Conservation (phyloP, 2,113 vertebrate genomes). For the Ptyas mucosa region DNA sequence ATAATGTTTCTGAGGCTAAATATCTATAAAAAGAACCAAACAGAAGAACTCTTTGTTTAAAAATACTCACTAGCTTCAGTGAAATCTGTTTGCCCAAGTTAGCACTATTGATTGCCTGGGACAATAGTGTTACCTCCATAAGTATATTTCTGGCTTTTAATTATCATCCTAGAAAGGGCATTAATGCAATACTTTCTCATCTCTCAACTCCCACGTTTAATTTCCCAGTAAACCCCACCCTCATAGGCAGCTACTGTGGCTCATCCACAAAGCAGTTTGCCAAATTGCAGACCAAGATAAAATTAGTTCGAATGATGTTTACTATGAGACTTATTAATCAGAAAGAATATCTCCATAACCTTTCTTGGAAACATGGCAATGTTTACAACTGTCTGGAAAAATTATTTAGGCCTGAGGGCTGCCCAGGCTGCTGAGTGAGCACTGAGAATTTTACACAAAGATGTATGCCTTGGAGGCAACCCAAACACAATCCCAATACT, state of each 20-base stretch:
- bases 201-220: slow-evolving; percentile 1
- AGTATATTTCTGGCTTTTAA: slow-evolving; percentile 23
- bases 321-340: background rate
- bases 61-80: background rate
- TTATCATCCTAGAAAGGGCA: slow-evolving; percentile 26
- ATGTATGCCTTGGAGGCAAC: background rate
- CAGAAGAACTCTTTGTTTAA: background rate
- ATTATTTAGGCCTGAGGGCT: background rate
- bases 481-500: background rate
- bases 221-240: background rate
- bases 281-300: background rate
- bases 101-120: slow-evolving; percentile 13
- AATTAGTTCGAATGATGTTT: background rate
- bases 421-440: background rate
- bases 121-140: background rate
- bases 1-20: background rate
- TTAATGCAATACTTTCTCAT: background rate
- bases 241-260: background rate
- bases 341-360: background rate
- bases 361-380: background rate
- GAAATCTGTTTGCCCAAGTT: slow-evolving; percentile 3
- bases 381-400: background rate
- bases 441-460: background rate
- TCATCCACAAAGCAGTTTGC: background rate
- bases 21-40: background rate